Percentiles rank a stretch among this genome's conserved stretches.
phyloP scores from a whole-genome alignment of 2,888 invertebrate species.

The Pocota personata region DNA sequence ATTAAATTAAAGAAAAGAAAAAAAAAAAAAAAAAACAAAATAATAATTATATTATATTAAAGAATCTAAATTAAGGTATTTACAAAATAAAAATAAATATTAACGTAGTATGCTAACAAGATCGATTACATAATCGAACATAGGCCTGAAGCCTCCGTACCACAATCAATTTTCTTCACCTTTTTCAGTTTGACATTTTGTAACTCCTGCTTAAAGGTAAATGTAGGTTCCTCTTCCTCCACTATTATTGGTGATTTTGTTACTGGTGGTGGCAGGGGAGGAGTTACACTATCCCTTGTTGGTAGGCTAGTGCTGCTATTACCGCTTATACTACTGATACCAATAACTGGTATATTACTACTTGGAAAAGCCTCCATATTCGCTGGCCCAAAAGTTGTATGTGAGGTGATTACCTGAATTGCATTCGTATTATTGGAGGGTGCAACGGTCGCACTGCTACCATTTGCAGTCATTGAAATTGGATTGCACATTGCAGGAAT shows the following conservation, averaged over 20 bases:
- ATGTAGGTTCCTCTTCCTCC: slow-evolving; percentile 51
- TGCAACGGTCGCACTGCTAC: slow-evolving; percentile 37
- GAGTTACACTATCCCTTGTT: slow-evolving; percentile 41
- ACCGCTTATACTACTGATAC: slow-evolving; percentile 60
- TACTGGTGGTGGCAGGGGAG: slow-evolving; percentile 63
- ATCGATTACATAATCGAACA: slow-evolving; percentile 91
- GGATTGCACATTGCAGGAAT: slow-evolving; percentile 54
- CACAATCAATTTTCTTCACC: slow-evolving; percentile 88
- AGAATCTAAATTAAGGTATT: slow-evolving; percentile 47
- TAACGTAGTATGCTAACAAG: neutral
- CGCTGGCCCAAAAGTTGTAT: slow-evolving; percentile 62
- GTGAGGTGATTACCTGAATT: slow-evolving; percentile 70
- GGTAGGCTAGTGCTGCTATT: neutral
- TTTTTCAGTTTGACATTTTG: slow-evolving; percentile 87
- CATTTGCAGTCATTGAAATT: slow-evolving; percentile 28
- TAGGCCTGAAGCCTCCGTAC: slow-evolving; percentile 92
- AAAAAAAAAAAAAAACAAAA: neutral
- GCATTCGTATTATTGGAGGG: slow-evolving; percentile 48
- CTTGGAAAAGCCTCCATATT: slow-evolving; percentile 76
- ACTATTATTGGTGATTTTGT: slow-evolving; percentile 37
- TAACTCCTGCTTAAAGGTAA: slow-evolving; percentile 87
- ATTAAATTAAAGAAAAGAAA: no score
- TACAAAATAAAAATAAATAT: slow-evolving; percentile 56
- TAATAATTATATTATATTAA: slow-evolving; percentile 27
- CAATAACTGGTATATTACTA: slow-evolving; percentile 81